phyloP scores from a whole-genome alignment of 2,113 vertebrate species.

The Scolopax mira region DNA sequence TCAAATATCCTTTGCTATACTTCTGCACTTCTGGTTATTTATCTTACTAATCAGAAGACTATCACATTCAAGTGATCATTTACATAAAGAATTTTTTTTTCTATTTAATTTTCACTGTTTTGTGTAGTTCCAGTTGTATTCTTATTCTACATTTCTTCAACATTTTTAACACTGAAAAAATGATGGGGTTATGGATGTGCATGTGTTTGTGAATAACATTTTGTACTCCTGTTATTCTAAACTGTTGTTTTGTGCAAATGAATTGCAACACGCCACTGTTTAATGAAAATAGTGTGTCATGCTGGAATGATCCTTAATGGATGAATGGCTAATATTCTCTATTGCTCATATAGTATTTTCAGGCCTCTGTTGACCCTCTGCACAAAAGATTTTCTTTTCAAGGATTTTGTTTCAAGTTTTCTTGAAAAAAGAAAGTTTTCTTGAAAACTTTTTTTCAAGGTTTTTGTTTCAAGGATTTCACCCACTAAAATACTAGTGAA shows the following conservation, averaged over 20 bases:
- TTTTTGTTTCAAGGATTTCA: neutral
- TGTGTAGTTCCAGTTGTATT: neutral
- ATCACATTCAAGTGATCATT: neutral
- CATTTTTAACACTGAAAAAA: neutral
- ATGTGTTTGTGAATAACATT: neutral
- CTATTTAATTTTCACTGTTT: neutral
- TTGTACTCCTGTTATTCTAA: neutral
- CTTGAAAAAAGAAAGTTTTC: too few relatives aligned
- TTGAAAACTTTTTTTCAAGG: too few relatives aligned
- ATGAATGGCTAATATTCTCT: neutral
- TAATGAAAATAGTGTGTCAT: neutral
- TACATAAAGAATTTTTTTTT: neutral
- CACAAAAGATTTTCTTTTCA: too few relatives aligned
- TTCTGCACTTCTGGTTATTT: slow-evolving; percentile 1
- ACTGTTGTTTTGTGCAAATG: neutral
- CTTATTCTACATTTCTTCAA: neutral
- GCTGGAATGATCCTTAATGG: neutral
- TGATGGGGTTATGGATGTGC: neutral
- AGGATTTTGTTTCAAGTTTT: too few relatives aligned
- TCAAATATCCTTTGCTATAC: neutral
- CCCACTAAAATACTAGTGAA: neutral
- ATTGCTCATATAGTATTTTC: neutral
- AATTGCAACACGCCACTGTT: neutral
- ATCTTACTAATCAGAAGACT: slow-evolving; percentile 10
- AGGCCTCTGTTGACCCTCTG: neutral